Evolutionary conservation across 1,140 invertebrate genomes (phyloP), one percentile per base, ranked within the genome.

Genomic region (Cyrtorhinus lividipennis): DNA sequence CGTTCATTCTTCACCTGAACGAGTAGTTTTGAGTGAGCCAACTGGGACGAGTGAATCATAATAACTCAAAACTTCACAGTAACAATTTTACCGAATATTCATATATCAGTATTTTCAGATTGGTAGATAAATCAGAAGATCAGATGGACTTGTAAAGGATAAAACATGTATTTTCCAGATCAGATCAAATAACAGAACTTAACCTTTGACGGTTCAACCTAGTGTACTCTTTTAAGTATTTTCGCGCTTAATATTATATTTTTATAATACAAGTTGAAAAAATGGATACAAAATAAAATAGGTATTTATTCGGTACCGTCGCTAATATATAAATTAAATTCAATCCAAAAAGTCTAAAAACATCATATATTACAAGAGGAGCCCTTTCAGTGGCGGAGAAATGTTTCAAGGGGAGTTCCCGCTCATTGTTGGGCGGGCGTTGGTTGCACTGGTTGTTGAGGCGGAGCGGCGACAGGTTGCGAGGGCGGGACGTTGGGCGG

Each of bases 401-500:
- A 20, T 15, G 8, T 12, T 22, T 59, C 20, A 1, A 18, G 60
- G 12, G 30, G 30, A 23, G 30, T n/a, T 23, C 15, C 30, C 18
- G 27, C 24, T 46, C 22, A 44, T 22, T 30, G 60, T 45, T 53
- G 38, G 2, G 24, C 15, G 30, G 45, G 60, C 18, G 24, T 45
- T 23, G 38, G 45, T 44, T 46, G 60, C 15, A 12, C 15, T 24
- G 38, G 45, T 45, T 61, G 60, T 48, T 20, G 44, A 20, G 13
- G 30, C 13, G 38, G 60, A 13, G 18, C 13, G 30, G 13, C 20
- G 2, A 46, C n/a, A n/a, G 20, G 13, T 25, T 61, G 60, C 8
- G 24, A 15, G 8, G 61, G 62, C 20, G 22, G 62, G 18, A 58
- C 53, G 30, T 63, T 53, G 62, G 8, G 70, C 64, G 0, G 69